Base-by-base conservation (phyloP, 2,888 invertebrate species). In the Pachycephus smyrnensis region DNA sequence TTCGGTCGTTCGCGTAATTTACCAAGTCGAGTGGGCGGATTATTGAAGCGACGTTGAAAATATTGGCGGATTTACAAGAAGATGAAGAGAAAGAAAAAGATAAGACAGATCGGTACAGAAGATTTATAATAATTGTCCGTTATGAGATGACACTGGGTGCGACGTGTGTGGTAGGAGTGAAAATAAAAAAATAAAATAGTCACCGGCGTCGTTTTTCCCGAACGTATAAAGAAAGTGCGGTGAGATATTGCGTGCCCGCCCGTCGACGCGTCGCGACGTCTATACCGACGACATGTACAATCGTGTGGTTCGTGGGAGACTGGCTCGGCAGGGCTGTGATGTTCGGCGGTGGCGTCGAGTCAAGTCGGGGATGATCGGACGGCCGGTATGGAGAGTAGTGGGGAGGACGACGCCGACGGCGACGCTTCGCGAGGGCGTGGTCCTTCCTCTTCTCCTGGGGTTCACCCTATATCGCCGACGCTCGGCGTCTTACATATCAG, bases 231-330 rank as follows among this genome's bases (percentile, higher is more conserved):
- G 40, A 55, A 55, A 55, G 40, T 55, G 40, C 40, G 40, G 40
- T 55, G 23, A 55, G 40, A 55, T 55, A 55, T 55, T 55, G 40
- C 40, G 40, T 55, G 40, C 40, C 40, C 40, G 40, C 40, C 40
- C 40, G 40, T 55, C 40, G 40, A 33, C 71, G 71, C 71, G 71
- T 71, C 71, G 71, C 71, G 71, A 33, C 71, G 32, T 71, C 71
- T 71, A 31, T 31, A 31, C 31, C 31, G 71, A 71, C 71, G 71
- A 71, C 32, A 33, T 82, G 82, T 81, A 84, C 84, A 81, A 76
- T 75, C 82, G 82, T 83, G 84, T 82, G 82, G 82, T 84, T 32
- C 31, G 71, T 71, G 15, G 77, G 80, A 84, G 84, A 86, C 86
- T 86, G 85, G 79, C 81, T 71, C 71, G 71, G 71, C 31, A 71